Evolutionary conservation across 2,113 vertebrate species (phyloP), one percentile per base, ranked within the genome.

Genomic region (Engystomops pustulosus): DNA sequence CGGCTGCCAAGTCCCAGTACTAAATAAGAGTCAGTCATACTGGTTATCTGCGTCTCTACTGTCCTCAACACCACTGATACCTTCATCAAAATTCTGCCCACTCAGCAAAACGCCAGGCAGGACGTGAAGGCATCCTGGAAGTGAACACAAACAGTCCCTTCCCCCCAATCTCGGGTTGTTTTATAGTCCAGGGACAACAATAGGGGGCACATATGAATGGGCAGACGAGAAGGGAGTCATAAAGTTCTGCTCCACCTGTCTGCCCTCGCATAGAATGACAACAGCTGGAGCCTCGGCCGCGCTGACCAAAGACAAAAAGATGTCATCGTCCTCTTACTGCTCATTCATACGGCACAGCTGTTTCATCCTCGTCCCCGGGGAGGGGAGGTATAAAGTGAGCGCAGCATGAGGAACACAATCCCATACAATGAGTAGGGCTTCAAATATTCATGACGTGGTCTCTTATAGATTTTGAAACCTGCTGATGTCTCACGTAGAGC

Each of bases 271-370:
- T 34, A 77, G 27, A 38, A 11, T 18, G 45, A 76, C 74, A 58
- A 77, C 74, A 77, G 74, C 74, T 77, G 72, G 34, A 76, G 27
- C 15, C 38, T 72, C 3, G 6, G 44, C 49, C 20, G 30, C 49
- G 72, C 34, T 55, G 18, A 53, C 49, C 17, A 67, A 36, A 67
- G 74, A 49, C 72, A 76, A n/a, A 72, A 77, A 58, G 74, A 77
- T 55, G 45, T 77, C 30, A 55, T 74, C 62, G 3, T 32, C 45
- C 2, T 55, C 70, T 6, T 14, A 53, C 14, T 36, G 74, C 34
- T 58, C 74, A 77, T 77, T 55, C 49, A 77, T 38, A 53, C 32
- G 0, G 15, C 23, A 53, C 74, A 77, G 74, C 74, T 77, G 74
- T 34, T 11, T n/a, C 45, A 18, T n/a, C 30, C 23, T 32, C 3